Evolutionary conservation across 2,797 vertebrate species (phyloP).

Genomic region (Megalops cyprinoides): DNA sequence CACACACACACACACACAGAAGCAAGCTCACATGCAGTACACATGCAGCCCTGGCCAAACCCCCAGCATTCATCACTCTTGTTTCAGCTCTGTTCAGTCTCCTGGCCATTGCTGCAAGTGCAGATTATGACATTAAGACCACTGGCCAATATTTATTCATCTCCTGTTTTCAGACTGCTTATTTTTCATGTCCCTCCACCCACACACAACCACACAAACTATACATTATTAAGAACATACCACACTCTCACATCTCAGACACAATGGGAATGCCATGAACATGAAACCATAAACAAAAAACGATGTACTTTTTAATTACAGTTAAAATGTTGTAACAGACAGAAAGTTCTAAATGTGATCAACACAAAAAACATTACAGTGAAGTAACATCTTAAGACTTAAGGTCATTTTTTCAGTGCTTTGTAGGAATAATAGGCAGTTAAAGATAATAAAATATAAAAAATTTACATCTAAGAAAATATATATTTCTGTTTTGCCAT

Average conservation of each 20-base stretch:
- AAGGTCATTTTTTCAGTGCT: not conserved
- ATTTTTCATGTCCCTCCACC: too few relatives aligned
- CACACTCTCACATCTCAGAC: not conserved
- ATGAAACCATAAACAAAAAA: not conserved
- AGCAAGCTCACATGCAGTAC: too few relatives aligned
- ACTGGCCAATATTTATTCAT: not conserved
- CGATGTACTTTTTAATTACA: not conserved
- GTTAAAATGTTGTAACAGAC: not conserved
- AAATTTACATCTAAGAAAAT: constrained; percentile 7
- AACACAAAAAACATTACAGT: constrained; percentile 5
- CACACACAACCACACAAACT: not conserved
- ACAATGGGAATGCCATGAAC: not conserved
- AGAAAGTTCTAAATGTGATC: constrained; percentile 21
- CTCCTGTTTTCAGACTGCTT: not conserved
- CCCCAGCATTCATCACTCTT: too few relatives aligned
- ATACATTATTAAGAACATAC: not conserved
- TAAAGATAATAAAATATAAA: constrained; percentile 19
- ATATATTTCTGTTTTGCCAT: not conserved
- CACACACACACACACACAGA: too few relatives aligned
- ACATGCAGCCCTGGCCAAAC: too few relatives aligned
- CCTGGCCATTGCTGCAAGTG: not conserved
- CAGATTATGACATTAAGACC: not conserved
- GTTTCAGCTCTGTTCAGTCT: not conserved
- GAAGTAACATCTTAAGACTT: not conserved
- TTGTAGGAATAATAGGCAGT: not conserved